Evolutionary conservation across 2,888 invertebrate species (phyloP).

Genomic region (Danaus chrysippus): DNA sequence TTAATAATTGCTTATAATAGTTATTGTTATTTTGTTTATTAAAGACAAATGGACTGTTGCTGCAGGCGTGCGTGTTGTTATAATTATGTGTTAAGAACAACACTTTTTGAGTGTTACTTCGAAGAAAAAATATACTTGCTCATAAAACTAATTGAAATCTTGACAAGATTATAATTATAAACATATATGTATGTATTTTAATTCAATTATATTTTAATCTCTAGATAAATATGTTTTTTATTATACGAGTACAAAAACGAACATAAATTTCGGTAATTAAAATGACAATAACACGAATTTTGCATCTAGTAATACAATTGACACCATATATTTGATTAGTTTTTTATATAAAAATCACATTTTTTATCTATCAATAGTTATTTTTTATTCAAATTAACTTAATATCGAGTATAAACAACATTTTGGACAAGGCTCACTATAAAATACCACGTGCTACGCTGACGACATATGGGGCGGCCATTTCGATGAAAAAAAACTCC

Average conservation of each 20-base stretch:
- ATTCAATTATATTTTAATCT: too few species aligned
- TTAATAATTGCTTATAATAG: constrained; percentile 5
- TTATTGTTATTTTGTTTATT: constrained; percentile 29
- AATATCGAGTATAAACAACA: too few species aligned
- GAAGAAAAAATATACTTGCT: constrained; percentile 1
- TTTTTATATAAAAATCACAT: too few species aligned
- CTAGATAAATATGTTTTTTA: too few species aligned
- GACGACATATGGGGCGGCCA: constrained; percentile 60
- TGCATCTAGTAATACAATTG: too few species aligned
- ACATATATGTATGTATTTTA: neutral
- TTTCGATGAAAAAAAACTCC: constrained; percentile 58
- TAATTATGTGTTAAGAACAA: constrained; percentile 5
- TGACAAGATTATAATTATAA: constrained; percentile 1
- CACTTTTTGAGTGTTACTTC: neutral
- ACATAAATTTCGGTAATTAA: too few species aligned
- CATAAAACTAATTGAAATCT: constrained; percentile 1
- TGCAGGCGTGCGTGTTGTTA: constrained; percentile 24
- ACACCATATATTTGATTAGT: too few species aligned
- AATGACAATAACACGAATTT: too few species aligned
- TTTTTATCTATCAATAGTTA: too few species aligned
- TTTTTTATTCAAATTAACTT: too few species aligned
- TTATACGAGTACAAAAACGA: too few species aligned
- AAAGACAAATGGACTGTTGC: constrained; percentile 31
- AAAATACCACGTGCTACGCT: constrained; percentile 55
- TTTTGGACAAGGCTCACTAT: neutral